phyloP scores from a whole-genome alignment of 1,140 invertebrate genomes.

The Rhagoletis pomonella region DNA sequence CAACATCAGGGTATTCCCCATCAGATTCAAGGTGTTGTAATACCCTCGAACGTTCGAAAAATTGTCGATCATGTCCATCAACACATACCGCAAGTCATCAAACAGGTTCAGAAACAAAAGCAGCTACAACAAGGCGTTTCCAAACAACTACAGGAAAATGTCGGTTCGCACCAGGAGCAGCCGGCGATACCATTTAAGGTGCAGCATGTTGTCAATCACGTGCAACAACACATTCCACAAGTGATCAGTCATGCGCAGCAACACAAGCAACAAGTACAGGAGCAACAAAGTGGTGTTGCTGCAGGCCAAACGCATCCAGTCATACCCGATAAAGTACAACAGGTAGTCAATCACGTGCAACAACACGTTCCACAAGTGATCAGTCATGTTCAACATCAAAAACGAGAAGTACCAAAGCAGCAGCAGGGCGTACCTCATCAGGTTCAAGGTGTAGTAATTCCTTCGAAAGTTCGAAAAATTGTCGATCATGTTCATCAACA shows the following conservation, averaged over 20 bases:
- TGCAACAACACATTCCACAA: slow-evolving; percentile 55
- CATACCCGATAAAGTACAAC: no score
- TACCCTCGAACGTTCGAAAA: not conserved
- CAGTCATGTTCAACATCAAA: no score
- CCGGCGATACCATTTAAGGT: not conserved
- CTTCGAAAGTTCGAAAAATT: not conserved
- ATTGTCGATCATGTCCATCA: not conserved
- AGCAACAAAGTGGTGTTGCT: not conserved
- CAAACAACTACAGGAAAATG: not conserved
- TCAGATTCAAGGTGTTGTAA: not conserved
- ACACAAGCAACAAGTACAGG: slow-evolving; percentile 1
- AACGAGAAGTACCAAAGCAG: no score
- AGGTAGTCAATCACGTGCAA: no score
- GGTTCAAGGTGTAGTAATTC: not conserved
- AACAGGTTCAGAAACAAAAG: not conserved
- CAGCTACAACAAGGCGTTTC: not conserved
- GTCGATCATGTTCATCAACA: slow-evolving; percentile 28
- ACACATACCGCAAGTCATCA: not conserved
- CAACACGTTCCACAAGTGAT: no score
- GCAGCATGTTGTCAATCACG: slow-evolving; percentile 35
- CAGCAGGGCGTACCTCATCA: not conserved
- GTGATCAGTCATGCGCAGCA: slow-evolving; percentile 34
- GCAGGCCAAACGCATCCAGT: no score
- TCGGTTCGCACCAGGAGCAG: not conserved
- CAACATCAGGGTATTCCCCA: not conserved